Base-by-base conservation (phyloP, 2,113 vertebrate genomes). In the Microtus montanus region DNA sequence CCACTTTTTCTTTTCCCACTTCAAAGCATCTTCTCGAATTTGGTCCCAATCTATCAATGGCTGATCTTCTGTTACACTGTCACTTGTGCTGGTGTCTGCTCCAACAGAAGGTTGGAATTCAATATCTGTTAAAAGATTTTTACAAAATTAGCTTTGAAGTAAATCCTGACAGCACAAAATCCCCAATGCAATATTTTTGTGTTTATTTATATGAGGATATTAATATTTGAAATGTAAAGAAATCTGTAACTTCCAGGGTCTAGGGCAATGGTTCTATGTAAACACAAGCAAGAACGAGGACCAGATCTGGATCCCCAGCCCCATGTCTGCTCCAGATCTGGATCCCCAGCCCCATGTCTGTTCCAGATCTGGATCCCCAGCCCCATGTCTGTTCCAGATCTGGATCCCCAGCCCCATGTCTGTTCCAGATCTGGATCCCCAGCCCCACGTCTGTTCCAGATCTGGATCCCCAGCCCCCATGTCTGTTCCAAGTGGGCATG, bases 1-100 rank as follows among this genome's bases (percentile, higher is more conserved):
- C 99, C 99, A 99, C 92, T 99, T 99, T 96, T 99, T 98, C 92
- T 98, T 98, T 88, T 98, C 98, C 90, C 99, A 99, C 98, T 99
- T 99, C 2, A 98, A 97, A 93, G 95, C 98, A 97, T 99, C 99
- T 97, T 99, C 98, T 96, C 99, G 98, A 93, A 99, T 95, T 63
- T 97, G 92, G 13, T 97, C 97, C 99, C 99, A 99, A 92, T 99
- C 98, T 92, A 99, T 99, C 47, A 97, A 52, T 0, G 95, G 61
- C 30, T 87, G 94, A 66, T 94, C 87, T 83, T 93, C 90, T 66
- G 91, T 80, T 71, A 77, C 58, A 70, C 12, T 92, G 41, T 83
- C 12, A 78, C 66, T 71, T 90, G 89, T 30, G 30, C 77, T 96
- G 84, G 35, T 11, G 41, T 75, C 66, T 92, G 20, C 88, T 93